Percentiles rank a stretch among this genome's conserved stretches.
Conservation (phyloP, 1,140 invertebrate species). For the Cydia pomonella region DNA sequence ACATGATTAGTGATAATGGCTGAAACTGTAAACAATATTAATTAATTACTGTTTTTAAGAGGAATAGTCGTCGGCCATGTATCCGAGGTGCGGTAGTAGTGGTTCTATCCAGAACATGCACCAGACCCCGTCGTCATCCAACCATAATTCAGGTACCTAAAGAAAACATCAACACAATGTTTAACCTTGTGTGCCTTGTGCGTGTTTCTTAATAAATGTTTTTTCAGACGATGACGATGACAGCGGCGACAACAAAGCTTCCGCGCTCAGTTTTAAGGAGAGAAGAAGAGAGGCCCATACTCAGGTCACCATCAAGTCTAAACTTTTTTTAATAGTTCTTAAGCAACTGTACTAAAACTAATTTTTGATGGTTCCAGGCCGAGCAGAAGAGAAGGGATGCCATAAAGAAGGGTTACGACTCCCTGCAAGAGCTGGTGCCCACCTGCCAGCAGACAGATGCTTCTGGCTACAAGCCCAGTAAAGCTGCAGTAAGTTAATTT, state of each 20-base stretch:
- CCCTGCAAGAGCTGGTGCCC: slow-evolving; percentile 94
- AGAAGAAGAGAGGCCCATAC: slow-evolving; percentile 96
- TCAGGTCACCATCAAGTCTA: slow-evolving; percentile 77
- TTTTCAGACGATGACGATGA: slow-evolving; percentile 94
- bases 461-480: slow-evolving; percentile 96
- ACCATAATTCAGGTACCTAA: slow-evolving; percentile 93
- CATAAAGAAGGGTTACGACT: slow-evolving; percentile 97
- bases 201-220: slow-evolving; percentile 25
- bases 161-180: slow-evolving; percentile 33
- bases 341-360: neutral
- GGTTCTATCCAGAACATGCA: slow-evolving; percentile 87
- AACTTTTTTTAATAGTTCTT: neutral
- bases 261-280: slow-evolving; percentile 95
- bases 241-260: slow-evolving; percentile 86
- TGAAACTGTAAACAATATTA: slow-evolving; percentile 19
- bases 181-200: neutral
- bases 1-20: slow-evolving; percentile 17
- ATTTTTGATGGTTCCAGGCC: slow-evolving; percentile 78
- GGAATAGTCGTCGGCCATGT: slow-evolving; percentile 71
- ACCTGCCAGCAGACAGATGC: slow-evolving; percentile 94
- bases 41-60: neutral
- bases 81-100: slow-evolving; percentile 91
- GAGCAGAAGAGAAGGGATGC: slow-evolving; percentile 98
- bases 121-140: slow-evolving; percentile 89
- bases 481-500: slow-evolving; percentile 87